These are phyloP conservation scores for Abrostola tripartita DNA, from an alignment of 2,888 invertebrate genomes.

Conservation along the genomic window DNA sequence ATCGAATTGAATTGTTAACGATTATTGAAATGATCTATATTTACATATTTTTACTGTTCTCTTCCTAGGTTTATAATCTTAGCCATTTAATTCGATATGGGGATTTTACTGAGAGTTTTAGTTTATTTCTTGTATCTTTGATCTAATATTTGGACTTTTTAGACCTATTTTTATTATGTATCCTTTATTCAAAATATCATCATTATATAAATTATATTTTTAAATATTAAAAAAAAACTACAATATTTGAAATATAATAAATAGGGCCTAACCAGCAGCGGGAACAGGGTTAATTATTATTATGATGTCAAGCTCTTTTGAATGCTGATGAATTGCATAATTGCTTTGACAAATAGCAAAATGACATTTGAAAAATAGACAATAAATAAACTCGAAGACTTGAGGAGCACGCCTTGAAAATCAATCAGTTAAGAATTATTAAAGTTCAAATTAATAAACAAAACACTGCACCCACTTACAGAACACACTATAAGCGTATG, in stretches of 20 bases:
- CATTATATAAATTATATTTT: too few species aligned
- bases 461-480: slow-evolving; percentile 40
- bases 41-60: slow-evolving; percentile 43
- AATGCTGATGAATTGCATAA: too few species aligned
- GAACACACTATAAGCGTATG: slow-evolving; percentile 58
- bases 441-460: slow-evolving; percentile 18
- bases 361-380: too few species aligned
- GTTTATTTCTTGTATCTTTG: not conserved
- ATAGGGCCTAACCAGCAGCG: too few species aligned
- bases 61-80: slow-evolving; percentile 45
- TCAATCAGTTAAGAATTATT: not conserved
- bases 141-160: not conserved
- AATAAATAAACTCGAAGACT: too few species aligned
- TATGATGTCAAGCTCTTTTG: too few species aligned
- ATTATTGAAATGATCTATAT: slow-evolving; percentile 49
- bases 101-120: not conserved
- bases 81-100: slow-evolving; percentile 8
- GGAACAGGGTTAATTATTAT: too few species aligned
- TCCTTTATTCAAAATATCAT: not conserved
- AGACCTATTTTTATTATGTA: not conserved
- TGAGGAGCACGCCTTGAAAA: too few species aligned
- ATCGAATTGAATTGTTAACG: slow-evolving; percentile 48
- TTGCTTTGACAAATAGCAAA: too few species aligned
- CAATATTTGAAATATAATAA: too few species aligned
- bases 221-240: too few species aligned